Evolutionary conservation across 2,797 vertebrate species (phyloP).

Genomic region (Hypotaenidia philippensis): DNA sequence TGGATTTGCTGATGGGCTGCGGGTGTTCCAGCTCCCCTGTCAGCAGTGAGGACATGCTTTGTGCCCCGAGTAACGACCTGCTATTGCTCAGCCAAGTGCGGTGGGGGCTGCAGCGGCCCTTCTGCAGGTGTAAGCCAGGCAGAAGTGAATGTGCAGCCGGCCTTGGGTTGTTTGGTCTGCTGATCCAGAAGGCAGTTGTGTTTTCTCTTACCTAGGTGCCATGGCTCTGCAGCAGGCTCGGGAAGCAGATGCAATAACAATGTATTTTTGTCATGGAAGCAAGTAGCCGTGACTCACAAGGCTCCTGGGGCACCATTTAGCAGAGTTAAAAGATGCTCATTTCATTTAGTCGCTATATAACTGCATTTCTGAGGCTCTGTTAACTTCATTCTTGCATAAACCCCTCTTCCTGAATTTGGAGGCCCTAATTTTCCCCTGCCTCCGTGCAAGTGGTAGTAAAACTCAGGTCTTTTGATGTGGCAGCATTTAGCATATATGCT

Average conservation of each 20-base stretch:
- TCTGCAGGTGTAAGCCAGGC: background rate
- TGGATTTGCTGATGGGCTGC: background rate
- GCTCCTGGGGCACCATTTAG: background rate
- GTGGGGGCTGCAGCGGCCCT: accelerated
- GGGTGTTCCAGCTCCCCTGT: accelerated
- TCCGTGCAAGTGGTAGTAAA: background rate
- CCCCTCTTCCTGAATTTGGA: background rate
- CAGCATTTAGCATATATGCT: background rate
- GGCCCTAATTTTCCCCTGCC: background rate
- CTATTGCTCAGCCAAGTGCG: accelerated
- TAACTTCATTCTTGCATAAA: background rate
- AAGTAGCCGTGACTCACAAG: background rate
- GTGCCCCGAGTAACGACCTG: accelerated
- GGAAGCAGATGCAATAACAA: background rate
- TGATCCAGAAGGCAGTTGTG: background rate
- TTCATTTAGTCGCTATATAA: background rate
- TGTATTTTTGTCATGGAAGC: background rate
- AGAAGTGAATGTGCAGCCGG: background rate
- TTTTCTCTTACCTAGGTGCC: background rate
- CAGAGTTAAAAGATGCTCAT: background rate
- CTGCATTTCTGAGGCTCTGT: background rate
- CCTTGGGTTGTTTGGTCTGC: background rate
- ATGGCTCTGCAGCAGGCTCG: background rate
- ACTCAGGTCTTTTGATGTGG: background rate
- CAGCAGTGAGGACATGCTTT: background rate